phyloP scores from a whole-genome alignment of 37 sponge, comb jelly and placozoan species.

The Diacarnus erythraeanus region DNA sequence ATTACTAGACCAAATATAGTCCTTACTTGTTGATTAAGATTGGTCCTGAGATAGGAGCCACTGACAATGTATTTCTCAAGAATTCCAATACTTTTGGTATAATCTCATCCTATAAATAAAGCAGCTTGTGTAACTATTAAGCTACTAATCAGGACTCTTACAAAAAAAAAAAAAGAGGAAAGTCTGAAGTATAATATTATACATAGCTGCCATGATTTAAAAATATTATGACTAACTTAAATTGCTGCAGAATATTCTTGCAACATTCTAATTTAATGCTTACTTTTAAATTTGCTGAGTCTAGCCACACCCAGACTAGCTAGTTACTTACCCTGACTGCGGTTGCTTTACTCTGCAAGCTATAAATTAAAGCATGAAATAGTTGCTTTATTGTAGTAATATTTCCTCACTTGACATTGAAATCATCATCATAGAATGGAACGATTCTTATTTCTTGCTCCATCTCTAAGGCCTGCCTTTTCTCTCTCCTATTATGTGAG shows the following conservation, averaged over 20 bases:
- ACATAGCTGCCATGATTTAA: no score
- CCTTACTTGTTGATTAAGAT: slow-evolving; percentile 26
- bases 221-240: no score
- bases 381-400: background rate
- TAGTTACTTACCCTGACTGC: background rate
- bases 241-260: no score
- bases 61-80: background rate
- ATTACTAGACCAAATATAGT: no score
- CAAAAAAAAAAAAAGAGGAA: no score
- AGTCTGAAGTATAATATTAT: no score
- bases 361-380: no score
- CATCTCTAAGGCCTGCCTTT: slow-evolving; percentile 12
- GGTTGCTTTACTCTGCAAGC: background rate
- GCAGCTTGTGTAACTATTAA: no score
- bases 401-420: slow-evolving; percentile 1
- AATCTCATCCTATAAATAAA: slow-evolving; percentile 9
- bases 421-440: background rate
- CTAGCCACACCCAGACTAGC: background rate
- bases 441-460: slow-evolving; percentile 33
- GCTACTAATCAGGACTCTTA: no score
- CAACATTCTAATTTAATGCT: no score
- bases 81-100: slow-evolving; percentile 2
- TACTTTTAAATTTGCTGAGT: no score
- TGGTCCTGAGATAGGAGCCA: background rate
- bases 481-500: background rate